Evolutionary conservation across 2,888 invertebrate species (phyloP), one percentile per base, ranked within the genome.

Genomic region (Nomada goodeniana): DNA sequence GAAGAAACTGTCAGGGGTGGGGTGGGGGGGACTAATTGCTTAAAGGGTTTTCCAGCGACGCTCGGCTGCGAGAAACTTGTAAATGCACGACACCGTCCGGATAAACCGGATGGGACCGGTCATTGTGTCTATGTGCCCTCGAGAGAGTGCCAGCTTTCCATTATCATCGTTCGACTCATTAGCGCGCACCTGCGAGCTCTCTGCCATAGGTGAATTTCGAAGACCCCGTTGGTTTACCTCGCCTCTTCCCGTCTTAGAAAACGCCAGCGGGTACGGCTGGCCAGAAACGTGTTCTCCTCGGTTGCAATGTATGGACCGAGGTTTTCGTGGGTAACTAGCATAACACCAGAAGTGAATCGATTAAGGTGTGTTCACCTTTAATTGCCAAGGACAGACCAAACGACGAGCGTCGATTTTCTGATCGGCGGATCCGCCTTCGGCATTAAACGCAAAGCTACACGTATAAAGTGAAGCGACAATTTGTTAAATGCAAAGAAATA

Each of bases 281-380:
- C 26, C n/a, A 70, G 29, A 3, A 42, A 23, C 7, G 50, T 50
- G 50, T 50, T 36, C 18, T 57, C 63, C 55, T 47, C 65, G 76
- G 23, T 23, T 23, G 23, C 23, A 1, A 23, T 23, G 23, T 23
- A 23, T 23, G 23, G 23, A 23, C 77, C 77, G 81, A 47, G 92
- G 91, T 75, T 84, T 82, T 88, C 86, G 83, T 89, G 90, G 90
- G 89, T 36, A 7, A 36, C 36, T 0, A 36, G 7, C 36, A 36
- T 90, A 90, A 91, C 90, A 91, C 90, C 91, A 91, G 91, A 86
- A 90, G 86, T 82, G 91, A 92, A 91, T 92, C 36, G 36, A 36
- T 36, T 36, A 7, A 36, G 5, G 36, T 23, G 36, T 36, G 36
- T 36, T 36, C 36, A 9, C 85, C 29, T 86, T 85, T 85, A 29